Evolutionary conservation across 1,140 invertebrate genomes (phyloP).

Genomic region (Neotoxoptera formosana): DNA sequence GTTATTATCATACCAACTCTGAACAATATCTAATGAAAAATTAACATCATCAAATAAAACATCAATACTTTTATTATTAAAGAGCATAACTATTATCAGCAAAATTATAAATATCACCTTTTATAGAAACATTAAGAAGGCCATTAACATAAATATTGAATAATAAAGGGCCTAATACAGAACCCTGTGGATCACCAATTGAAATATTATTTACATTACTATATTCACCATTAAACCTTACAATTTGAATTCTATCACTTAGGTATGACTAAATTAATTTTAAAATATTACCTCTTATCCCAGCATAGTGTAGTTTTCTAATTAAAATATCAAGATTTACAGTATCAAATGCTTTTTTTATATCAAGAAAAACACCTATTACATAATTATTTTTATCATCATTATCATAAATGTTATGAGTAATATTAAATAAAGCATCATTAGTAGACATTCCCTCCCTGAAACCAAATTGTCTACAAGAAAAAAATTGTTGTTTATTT

Average conservation of each 20-base stretch:
- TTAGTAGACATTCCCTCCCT: background rate
- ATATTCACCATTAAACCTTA: no score
- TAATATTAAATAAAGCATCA: background rate
- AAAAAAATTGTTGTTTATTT: background rate
- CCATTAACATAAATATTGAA: no score
- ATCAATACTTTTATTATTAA: no score
- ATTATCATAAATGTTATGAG: background rate
- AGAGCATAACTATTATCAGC: no score
- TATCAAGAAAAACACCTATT: conserved; percentile 3
- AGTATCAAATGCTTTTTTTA: background rate
- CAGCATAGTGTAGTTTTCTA: background rate
- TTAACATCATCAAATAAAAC: no score
- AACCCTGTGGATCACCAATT: background rate
- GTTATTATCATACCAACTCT: no score
- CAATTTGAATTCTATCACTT: no score
- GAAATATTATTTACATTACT: background rate
- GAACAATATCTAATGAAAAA: no score
- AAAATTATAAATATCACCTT: no score
- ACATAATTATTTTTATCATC: background rate
- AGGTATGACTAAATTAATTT: background rate
- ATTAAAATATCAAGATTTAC: background rate
- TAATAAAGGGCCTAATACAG: no score
- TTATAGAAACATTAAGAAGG: no score
- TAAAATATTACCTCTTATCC: background rate
- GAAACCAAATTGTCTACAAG: background rate